Base-by-base conservation (phyloP, 2,888 invertebrate genomes). In the Isoperla grammatica region DNA sequence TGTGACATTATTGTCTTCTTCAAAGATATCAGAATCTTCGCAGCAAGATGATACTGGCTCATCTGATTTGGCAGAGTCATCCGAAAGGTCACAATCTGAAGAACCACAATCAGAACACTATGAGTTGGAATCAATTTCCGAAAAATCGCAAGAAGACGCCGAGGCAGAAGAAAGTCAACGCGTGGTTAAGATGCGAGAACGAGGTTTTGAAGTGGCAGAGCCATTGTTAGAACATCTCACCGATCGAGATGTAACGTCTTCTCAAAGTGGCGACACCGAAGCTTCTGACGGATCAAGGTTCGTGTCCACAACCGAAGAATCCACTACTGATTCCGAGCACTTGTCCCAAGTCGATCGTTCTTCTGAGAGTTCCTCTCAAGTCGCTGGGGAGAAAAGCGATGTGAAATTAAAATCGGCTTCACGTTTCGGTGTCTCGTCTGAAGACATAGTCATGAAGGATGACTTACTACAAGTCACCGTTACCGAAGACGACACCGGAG, bases 391-490 rank as follows among this genome's bases (percentile, higher is more conserved):
- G 6, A 15, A 42, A 11, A 2, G 15, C 15, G 35, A 29, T n/a
- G 20, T 11, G 50, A 23, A 50, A n/a, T 48, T 48, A 1, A 19
- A 20, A 40, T 60, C 57, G 2, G 48, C 46, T 15, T 43, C 55
- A 2, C 23, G 63, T 54, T 67, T 66, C 29, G 67, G 68, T 54
- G 62, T 67, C 40, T 65, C 65, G 42, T 63, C 68, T 23, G 70
- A 73, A 29, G 73, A 75, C 66, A 76, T 77, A 46, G 67, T 71
- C 12, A 76, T 77, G 75, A 73, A 69, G 23, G 76, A 74, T 65
- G 76, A 77, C 63, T 67, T 76, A 2, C 64, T 77, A 20, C 72
- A 76, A 69, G 72, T 77, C 9, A 76, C 75, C 17, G 67, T 76
- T n/a, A 71, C 69, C 40, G 64, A 67, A 37, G 64, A 64, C 19